Conservation (phyloP, 1,140 invertebrate species). For the Lutraria rhynchaena region DNA sequence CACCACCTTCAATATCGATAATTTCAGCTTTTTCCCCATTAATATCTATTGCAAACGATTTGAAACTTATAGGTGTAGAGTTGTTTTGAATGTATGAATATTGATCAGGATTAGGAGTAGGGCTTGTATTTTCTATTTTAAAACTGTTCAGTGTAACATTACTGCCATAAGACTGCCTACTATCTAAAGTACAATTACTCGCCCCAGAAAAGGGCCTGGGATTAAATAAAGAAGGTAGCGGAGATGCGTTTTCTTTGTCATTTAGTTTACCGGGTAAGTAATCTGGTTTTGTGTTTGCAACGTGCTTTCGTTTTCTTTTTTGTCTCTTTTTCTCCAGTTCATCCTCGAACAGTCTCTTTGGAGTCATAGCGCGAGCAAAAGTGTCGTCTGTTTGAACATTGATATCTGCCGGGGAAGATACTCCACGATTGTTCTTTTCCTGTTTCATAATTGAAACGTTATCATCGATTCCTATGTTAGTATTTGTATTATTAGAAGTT, state of each 20-base stretch:
- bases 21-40: constrained; percentile 5
- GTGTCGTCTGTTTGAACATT: background rate
- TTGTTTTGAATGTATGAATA: constrained; percentile 18
- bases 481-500: no score
- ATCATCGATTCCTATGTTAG: no score
- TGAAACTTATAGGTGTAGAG: constrained; percentile 31
- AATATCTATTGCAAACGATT: background rate
- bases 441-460: no score
- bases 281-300: constrained; percentile 3
- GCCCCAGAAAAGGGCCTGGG: constrained; percentile 11
- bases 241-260: background rate
- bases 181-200: constrained; percentile 29
- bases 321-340: constrained; percentile 27
- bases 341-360: constrained; percentile 27
- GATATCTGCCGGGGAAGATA: background rate
- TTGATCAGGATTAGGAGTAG: background rate
- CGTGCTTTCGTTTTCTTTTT: constrained; percentile 35
- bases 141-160: constrained; percentile 25
- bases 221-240: background rate
- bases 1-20: constrained; percentile 46
- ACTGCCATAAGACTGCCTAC: constrained; percentile 19
- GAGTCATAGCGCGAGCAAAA: no score
- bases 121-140: background rate
- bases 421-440: no score
- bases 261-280: background rate